Percentiles rank a stretch among this genome's conserved stretches.
Evolutionary conservation across 2,888 invertebrate genomes (phyloP).

Genomic region (Hylaea fasciaria): DNA sequence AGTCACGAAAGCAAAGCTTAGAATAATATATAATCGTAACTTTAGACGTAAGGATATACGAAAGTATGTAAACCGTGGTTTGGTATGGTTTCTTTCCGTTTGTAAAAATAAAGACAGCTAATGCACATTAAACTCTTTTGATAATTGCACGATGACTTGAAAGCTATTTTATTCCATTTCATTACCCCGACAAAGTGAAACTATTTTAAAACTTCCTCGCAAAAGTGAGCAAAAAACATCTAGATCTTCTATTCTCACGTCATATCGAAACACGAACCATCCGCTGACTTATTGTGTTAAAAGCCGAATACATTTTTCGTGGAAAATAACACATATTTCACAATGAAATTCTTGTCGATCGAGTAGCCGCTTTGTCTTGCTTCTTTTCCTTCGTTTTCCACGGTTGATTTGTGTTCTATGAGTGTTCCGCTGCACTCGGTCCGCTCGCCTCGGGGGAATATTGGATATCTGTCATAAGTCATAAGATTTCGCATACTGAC

Average conservation of each 20-base stretch:
- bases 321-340: conserved; percentile 76
- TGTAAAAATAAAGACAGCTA: too few relatives aligned
- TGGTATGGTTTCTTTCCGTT: too few relatives aligned
- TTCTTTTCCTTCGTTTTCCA: conserved; percentile 67
- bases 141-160: too few relatives aligned
- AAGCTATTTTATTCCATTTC: too few relatives aligned
- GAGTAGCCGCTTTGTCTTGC: conserved; percentile 72
- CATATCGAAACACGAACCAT: conserved; percentile 45
- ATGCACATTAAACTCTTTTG: too few relatives aligned
- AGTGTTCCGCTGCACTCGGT: conserved; percentile 69
- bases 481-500: conserved; percentile 69
- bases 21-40: too few relatives aligned
- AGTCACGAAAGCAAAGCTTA: too few relatives aligned
- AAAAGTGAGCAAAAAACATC: conserved; percentile 10
- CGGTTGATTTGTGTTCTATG: conserved; percentile 75
- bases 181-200: background rate
- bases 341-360: conserved; percentile 74
- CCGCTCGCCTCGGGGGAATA: conserved; percentile 63
- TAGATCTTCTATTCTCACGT: conserved; percentile 28
- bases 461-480: conserved; percentile 79
- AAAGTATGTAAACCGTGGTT: too few relatives aligned
- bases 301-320: conserved; percentile 70
- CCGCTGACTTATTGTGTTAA: conserved; percentile 64
- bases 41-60: too few relatives aligned
- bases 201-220: conserved; percentile 10